A percentile compares a stretch with the other conserved stretches of the same genome.
Conservation (phyloP, 92 coral and sea anemone species). For the Bergia sp. region DNA sequence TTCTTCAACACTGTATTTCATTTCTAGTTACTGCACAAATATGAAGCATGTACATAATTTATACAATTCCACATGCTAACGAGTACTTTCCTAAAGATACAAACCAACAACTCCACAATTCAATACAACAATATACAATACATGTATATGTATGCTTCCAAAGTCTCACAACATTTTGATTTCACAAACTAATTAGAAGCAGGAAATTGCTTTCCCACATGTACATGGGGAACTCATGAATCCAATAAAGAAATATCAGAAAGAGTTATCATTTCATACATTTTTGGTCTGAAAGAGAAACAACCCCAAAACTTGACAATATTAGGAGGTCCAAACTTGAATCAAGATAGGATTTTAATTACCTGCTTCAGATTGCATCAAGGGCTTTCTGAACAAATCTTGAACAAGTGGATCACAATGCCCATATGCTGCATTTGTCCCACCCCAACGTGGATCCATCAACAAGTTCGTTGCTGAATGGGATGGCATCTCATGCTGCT, state of each 20-base stretch:
- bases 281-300: not conserved
- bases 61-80: no score
- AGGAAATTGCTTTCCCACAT: no score
- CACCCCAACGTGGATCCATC: slow-evolving; percentile 91
- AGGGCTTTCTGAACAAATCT: slow-evolving; percentile 30
- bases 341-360: not conserved
- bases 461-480: slow-evolving; percentile 65
- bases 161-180: no score
- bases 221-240: no score
- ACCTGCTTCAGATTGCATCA: slow-evolving; percentile 29
- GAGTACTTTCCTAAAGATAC: no score
- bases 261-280: no score
- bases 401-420: slow-evolving; percentile 57
- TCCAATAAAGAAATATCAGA: not conserved
- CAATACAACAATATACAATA: no score
- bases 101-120: no score
- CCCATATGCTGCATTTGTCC: slow-evolving; percentile 68
- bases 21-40: no score
- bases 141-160: no score
- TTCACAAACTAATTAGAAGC: no score
- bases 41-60: no score
- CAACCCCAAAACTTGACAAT: not conserved
- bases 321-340: not conserved
- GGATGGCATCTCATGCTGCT: slow-evolving; percentile 41
- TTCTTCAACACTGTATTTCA: not conserved